Evolutionary conservation across 2,797 vertebrate genomes (phyloP), one percentile per base, ranked within the genome.

Genomic region (Sebastes melanostomus): DNA sequence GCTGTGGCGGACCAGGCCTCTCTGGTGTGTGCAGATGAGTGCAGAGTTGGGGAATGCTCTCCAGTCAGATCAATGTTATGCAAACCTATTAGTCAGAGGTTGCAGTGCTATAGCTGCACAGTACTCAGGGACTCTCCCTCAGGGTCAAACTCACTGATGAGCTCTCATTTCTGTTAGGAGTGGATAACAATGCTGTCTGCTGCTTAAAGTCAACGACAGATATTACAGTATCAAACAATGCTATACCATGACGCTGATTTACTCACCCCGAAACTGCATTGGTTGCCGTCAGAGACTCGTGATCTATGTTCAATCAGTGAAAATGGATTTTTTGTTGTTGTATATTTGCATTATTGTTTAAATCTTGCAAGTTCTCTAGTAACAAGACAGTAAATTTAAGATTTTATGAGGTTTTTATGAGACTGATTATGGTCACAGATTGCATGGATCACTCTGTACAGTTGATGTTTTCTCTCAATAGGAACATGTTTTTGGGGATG

Each of bases 51-150:
- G 59, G 75, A 71, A 74, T 73, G 76, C 86, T 91, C 79, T 83
- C 77, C 77, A 80, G 79, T 86, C 81, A 81, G 90, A 93, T 93
- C 92, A 86, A 90, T 93, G 86, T 90, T 92, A 92, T 93, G 86
- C 90, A 93, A 93, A 92, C 78, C 92, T 92, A 89, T 94, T 93
- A 93, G 90, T 92, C 83, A 88, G 88, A 89, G 81, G 79, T 77
- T 92, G 85, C 77, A 83, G 78, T 61, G 71, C 55, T 42, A 42
- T 36, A 24, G 80, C 80, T 81, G 30, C 72, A 77, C 75, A 69
- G 80, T 74, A 81, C 69, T 89, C 82, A 83, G 78, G 61, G 79
- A 82, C 66, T 87, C 71, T 85, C 80, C 75, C 88, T 80, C 82
- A 82, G 90, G 91, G 90, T 91, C 80, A 78, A 87, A 86, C 70